Evolutionary conservation across 2,888 invertebrate genomes (phyloP).

Genomic region (Melinaea menophilus): DNA sequence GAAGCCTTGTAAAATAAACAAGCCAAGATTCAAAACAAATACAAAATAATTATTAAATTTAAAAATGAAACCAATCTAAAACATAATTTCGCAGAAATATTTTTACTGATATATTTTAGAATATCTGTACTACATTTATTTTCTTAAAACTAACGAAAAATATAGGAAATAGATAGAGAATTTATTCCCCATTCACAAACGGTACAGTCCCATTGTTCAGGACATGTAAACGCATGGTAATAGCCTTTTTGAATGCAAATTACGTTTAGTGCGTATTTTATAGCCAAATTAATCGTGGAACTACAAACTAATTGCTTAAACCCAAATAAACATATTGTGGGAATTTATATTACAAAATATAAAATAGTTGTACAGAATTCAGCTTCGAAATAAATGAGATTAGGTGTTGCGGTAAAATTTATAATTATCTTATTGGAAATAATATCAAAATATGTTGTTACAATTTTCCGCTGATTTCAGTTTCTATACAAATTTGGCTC

Average conservation of each 20-base stretch:
- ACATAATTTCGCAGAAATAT: too few species aligned
- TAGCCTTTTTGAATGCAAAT: conserved; percentile 40
- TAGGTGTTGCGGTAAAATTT: neutral
- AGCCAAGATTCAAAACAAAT: too few species aligned
- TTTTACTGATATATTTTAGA: neutral
- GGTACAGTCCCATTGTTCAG: conserved; percentile 29
- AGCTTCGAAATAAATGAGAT: neutral
- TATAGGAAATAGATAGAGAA: conserved; percentile 1
- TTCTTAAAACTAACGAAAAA: neutral
- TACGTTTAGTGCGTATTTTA: conserved; percentile 40
- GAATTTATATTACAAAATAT: neutral
- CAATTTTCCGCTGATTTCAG: conserved; percentile 44
- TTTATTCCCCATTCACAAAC: conserved; percentile 19
- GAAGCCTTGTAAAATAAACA: too few species aligned
- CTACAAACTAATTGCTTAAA: conserved; percentile 39
- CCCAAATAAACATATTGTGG: conserved; percentile 23
- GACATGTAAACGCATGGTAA: conserved; percentile 31
- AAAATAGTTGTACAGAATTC: too few species aligned
- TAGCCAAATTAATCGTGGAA: conserved; percentile 44
- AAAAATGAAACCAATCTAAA: too few species aligned
- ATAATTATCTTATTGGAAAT: neutral
- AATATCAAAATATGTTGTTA: conserved; percentile 21
- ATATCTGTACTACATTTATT: conserved; percentile 7
- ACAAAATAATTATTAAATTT: too few species aligned
- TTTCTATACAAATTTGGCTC: conserved; percentile 50